phyloP scores from a whole-genome alignment of 2,113 vertebrate species.

The Paratilapia polleni region DNA sequence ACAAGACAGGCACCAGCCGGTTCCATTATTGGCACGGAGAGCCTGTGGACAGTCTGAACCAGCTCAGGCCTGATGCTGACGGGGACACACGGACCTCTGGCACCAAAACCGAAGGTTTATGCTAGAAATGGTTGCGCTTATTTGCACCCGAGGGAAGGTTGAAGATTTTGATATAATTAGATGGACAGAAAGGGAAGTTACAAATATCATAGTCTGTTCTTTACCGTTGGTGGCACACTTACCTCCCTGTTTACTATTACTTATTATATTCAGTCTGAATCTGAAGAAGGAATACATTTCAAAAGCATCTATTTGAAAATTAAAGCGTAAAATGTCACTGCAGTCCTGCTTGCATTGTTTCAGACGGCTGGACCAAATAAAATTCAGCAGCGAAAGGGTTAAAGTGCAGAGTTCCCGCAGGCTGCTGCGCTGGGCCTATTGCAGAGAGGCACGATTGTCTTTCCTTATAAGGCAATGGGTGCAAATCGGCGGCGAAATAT shows the following conservation, averaged over 20 bases:
- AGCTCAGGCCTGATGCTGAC: not conserved
- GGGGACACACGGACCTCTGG: not conserved
- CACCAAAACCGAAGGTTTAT: not conserved
- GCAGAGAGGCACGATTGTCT: conserved; percentile 73
- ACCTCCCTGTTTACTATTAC: not conserved
- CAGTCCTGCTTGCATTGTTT: conserved; percentile 29
- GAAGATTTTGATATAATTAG: not conserved
- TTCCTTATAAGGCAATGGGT: conserved; percentile 80
- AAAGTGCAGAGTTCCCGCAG: conserved; percentile 67
- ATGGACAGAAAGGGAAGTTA: not conserved
- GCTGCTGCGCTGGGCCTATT: conserved; percentile 79
- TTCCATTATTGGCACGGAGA: conserved; percentile 16
- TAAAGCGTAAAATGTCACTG: not conserved
- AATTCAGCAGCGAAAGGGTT: conserved; percentile 80
- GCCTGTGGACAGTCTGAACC: conserved; percentile 1
- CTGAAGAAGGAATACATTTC: not conserved
- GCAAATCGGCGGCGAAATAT: conserved; percentile 57
- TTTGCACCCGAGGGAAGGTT: not conserved
- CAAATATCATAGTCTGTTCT: not conserved
- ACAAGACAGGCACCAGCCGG: conserved; percentile 58
- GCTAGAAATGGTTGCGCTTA: not conserved
- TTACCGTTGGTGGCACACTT: not conserved
- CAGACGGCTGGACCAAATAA: conserved; percentile 54
- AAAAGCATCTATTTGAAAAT: not conserved
- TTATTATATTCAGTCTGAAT: not conserved